Conservation (phyloP, 2,888 invertebrate species). For the Argyresthia albistria region DNA sequence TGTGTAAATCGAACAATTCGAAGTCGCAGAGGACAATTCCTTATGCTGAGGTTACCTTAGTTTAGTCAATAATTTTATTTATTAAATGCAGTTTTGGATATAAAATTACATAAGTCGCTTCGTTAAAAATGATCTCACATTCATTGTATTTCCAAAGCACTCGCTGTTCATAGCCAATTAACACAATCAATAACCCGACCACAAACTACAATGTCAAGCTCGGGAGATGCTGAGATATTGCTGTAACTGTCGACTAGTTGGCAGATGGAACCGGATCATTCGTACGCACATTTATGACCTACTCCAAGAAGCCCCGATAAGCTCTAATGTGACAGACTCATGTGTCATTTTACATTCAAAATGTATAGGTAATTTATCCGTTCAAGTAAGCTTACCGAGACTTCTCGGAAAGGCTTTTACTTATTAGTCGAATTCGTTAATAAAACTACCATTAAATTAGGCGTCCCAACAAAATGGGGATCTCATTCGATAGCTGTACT, state of each 20-base stretch:
- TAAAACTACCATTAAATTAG: not conserved
- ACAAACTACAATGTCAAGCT: slow-evolving; percentile 3
- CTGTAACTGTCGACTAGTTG: slow-evolving; percentile 8
- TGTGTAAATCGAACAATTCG: slow-evolving; percentile 41
- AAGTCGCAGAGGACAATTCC: slow-evolving; percentile 61
- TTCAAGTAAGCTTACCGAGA: too few relatives aligned
- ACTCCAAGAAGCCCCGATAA: too few relatives aligned
- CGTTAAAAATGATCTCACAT: not conserved
- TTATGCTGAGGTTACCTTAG: slow-evolving; percentile 34
- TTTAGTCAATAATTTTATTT: slow-evolving; percentile 9
- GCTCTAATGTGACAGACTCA: too few relatives aligned
- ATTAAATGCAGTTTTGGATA: slow-evolving; percentile 11
- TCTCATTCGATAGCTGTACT: too few relatives aligned
- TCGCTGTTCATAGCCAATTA: slow-evolving; percentile 5
- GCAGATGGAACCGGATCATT: not conserved
- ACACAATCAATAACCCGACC: not conserved
- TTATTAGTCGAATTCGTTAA: not conserved
- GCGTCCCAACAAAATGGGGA: too few relatives aligned
- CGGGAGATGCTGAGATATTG: not conserved
- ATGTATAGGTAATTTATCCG: too few relatives aligned
- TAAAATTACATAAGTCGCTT: not conserved
- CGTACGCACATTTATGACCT: not conserved
- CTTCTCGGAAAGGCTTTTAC: too few relatives aligned
- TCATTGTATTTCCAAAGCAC: slow-evolving; percentile 1
- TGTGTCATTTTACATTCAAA: too few relatives aligned